phyloP scores from a whole-genome alignment of 2,797 vertebrate genomes.

The Nothura maculosa region DNA sequence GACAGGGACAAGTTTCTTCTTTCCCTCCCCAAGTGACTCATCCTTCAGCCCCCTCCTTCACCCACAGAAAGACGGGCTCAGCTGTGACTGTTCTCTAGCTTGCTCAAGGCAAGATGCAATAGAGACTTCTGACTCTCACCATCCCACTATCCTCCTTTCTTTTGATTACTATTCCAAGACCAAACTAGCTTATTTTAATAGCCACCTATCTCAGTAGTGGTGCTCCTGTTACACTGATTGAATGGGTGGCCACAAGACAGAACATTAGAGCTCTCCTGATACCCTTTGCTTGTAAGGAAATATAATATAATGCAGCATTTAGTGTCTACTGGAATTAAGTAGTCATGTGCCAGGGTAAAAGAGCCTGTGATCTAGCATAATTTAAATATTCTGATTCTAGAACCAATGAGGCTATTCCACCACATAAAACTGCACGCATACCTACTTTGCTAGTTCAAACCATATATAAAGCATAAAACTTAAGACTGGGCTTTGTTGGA shows the following conservation, averaged over 20 bases:
- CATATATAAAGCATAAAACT: background rate
- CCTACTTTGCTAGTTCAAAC: background rate
- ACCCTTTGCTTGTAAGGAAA: background rate
- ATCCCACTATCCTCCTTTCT: background rate
- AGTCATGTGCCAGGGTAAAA: background rate
- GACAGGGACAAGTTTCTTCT: background rate
- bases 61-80: background rate
- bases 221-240: background rate
- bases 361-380: background rate
- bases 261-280: background rate
- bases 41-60: background rate
- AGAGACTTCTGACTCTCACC: background rate
- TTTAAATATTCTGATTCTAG: background rate
- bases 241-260: background rate
- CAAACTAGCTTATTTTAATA: background rate
- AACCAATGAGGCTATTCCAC: background rate
- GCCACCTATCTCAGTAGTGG: background rate
- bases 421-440: background rate
- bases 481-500: background rate
- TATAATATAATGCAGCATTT: background rate
- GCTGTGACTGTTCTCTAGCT: background rate
- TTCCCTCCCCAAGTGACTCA: background rate
- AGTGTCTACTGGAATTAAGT: background rate
- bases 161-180: background rate
- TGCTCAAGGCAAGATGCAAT: background rate